Percentiles rank a stretch among this genome's conserved stretches.
Conservation (phyloP, 92 coral and sea anemone genomes). For the Nematostella vectensis region DNA sequence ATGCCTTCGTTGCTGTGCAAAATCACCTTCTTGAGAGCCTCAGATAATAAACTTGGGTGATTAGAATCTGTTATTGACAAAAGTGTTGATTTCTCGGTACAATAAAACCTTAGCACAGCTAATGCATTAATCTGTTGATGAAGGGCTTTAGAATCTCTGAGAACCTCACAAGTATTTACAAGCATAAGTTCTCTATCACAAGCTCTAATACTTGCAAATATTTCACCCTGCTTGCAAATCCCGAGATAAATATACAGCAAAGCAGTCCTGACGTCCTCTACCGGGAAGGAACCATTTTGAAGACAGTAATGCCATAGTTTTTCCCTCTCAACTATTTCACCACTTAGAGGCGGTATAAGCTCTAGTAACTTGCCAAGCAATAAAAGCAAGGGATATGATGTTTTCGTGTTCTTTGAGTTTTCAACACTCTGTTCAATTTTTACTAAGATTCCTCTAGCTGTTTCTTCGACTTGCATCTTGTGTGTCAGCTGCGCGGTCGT, state of each 20-base stretch:
- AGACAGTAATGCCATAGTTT: constrained; percentile 40
- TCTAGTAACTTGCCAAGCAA: constrained; percentile 69
- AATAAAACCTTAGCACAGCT: constrained; percentile 42
- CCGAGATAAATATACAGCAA: constrained; percentile 50
- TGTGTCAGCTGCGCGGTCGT: constrained; percentile 41
- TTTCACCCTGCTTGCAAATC: constrained; percentile 40
- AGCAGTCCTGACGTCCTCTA: constrained; percentile 52
- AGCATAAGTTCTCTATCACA: constrained; percentile 37
- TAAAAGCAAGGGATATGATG: constrained; percentile 51
- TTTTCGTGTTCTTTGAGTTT: constrained; percentile 49
- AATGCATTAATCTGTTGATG: constrained; percentile 61
- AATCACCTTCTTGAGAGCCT: constrained; percentile 72
- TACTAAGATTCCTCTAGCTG: constrained; percentile 64
- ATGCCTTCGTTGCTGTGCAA: constrained; percentile 48
- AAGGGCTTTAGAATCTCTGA: constrained; percentile 33
- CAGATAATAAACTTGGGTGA: constrained; percentile 15
- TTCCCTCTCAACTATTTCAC: constrained; percentile 26
- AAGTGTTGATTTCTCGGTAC: constrained; percentile 12
- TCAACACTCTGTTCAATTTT: constrained; percentile 36
- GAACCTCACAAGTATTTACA: constrained; percentile 51
- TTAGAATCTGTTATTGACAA: background rate
- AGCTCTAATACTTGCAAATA: constrained; percentile 16
- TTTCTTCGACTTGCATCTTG: constrained; percentile 47
- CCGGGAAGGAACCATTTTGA: constrained; percentile 51
- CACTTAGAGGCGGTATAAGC: constrained; percentile 45